Base-by-base conservation (phyloP, 1,140 invertebrate species). In the Plutomurus gul region DNA sequence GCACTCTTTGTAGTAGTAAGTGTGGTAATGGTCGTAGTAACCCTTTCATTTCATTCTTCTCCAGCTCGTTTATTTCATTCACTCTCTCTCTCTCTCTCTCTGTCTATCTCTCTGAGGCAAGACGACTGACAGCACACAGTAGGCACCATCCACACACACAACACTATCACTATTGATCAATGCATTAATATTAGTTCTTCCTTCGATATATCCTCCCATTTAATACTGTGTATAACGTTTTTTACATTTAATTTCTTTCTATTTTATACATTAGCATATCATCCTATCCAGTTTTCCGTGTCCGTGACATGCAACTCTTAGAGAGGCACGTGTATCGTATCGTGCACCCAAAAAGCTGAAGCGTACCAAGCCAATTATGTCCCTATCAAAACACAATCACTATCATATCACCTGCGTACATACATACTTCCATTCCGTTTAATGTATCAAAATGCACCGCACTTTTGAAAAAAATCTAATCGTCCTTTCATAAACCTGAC, bases 381-480 rank as follows among this genome's bases (percentile, higher is more conserved):
- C 46, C 73, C 30, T 75, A 75, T 75, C 73, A 75, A 75, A 75
- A 75, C 73, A 75, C 73, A n/a, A 75, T 75, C 73, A 49, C 43
- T 33, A 46, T 25, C 20, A 18, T 30, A 75, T 47, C 73, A 75
- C 73, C 73, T 75, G 46, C 43, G 5, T 30, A 30, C 27, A 20
- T 56, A 18, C 6, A 18, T 18, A 33, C 27, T 65, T 65, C 20
- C 20, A 16, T 20, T 6, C n/a, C 56, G 25, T 65, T 25, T 27
- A 33, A 5, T 5, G 27, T 30, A 33, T 65, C 56, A 7, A 65
- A 33, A 36, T 13, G n/a, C 39, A 43, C 39, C 39, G 39, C 39
- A 1, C 20, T 25, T n/a, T 40, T 20, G 22, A 6, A 72, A 72
- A 72, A 72, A 43, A 25, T 46, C 40, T 75, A 76, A 76, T 76